These are phyloP conservation scores for Stictonetta naevosa DNA, from an alignment of 2,113 vertebrate genomes.

Conservation along the genomic window DNA sequence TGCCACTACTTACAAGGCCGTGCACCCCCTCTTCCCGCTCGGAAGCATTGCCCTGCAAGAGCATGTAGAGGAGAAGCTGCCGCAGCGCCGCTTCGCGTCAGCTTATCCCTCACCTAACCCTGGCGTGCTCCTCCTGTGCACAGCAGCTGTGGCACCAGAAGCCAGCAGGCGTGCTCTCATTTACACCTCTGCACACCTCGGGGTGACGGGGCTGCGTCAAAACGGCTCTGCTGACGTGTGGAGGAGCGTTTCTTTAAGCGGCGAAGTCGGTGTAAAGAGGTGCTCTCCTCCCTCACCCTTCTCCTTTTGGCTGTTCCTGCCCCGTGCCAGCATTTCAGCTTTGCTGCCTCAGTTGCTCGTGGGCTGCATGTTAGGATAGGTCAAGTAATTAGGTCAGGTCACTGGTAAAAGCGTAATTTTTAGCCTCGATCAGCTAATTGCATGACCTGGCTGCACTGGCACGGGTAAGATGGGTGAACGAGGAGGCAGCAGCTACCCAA, in stretches of 20 bases:
- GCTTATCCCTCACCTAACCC: not conserved
- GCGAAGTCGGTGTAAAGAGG: not conserved
- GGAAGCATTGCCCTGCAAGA: not conserved
- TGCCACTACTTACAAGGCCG: rapidly evolving
- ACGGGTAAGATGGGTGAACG: not conserved
- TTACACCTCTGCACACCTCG: too few species aligned
- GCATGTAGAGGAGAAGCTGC: not conserved
- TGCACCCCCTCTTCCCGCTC: not conserved
- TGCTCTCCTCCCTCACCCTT: not conserved
- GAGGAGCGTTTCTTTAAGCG: too few species aligned
- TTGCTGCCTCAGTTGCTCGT: not conserved
- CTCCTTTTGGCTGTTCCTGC: not conserved
- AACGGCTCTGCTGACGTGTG: not conserved
- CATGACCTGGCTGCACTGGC: not conserved
- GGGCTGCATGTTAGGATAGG: not conserved
- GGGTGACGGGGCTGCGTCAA: not conserved
- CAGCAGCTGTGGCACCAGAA: not conserved
- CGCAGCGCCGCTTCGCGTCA: too few species aligned
- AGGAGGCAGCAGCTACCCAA: not conserved
- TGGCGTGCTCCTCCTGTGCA: too few species aligned
- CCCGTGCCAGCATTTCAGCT: not conserved
- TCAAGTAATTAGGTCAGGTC: not conserved
- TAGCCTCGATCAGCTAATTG: not conserved
- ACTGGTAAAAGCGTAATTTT: not conserved
- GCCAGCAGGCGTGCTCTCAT: too few species aligned